These are phyloP conservation scores for Strigops habroptila DNA, from an alignment of 2,113 vertebrate genomes.

Conservation along the genomic window DNA sequence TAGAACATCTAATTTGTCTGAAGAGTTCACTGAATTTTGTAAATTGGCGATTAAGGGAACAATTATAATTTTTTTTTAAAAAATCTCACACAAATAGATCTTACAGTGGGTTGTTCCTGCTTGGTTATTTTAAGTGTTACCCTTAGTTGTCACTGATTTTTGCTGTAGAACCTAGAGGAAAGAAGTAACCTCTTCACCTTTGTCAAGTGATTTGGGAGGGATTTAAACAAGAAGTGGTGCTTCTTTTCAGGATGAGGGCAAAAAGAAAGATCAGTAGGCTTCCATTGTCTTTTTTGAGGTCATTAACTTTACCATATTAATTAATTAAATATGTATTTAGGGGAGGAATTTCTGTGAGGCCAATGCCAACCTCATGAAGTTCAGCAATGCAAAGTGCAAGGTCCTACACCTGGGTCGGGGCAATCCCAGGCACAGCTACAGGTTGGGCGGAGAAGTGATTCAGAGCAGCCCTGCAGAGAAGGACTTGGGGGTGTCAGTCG, in stretches of 20 bases:
- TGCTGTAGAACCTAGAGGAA: neutral
- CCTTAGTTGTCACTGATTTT: neutral
- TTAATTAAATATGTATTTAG: neutral
- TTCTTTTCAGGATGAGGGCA: neutral
- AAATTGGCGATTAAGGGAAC: neutral
- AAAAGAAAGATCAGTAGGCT: neutral
- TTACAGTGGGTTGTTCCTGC: neutral
- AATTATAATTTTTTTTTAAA: neutral
- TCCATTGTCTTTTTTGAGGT: neutral
- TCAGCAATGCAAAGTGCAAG: neutral
- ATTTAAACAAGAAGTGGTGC: neutral
- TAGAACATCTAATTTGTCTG: neutral
- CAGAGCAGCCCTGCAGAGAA: neutral
- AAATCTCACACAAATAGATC: neutral
- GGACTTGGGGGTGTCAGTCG: neutral
- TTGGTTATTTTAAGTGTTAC: neutral
- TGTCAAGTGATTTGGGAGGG: too few relatives aligned
- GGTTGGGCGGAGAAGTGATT: neutral
- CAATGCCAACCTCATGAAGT: neutral
- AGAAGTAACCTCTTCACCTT: neutral
- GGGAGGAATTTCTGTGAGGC: neutral
- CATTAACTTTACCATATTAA: neutral
- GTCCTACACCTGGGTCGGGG: neutral
- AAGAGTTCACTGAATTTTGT: neutral
- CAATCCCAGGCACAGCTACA: neutral